Percentiles rank a stretch among this genome's conserved stretches.
phyloP scores from a whole-genome alignment of 2,797 vertebrate species.

The Melopsittacus undulatus region DNA sequence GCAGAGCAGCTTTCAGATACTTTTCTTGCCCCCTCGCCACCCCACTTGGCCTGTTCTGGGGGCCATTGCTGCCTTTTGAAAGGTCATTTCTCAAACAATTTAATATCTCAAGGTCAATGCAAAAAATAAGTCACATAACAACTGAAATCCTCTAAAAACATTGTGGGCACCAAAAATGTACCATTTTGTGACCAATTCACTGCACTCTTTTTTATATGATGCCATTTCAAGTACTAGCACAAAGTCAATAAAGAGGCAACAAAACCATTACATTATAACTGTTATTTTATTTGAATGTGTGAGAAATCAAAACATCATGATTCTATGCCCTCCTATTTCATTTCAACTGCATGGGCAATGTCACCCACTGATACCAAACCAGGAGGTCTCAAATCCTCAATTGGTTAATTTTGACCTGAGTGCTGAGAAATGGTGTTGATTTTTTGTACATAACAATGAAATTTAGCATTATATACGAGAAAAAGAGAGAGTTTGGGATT shows the following conservation, averaged over 20 bases:
- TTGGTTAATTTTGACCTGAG: background rate
- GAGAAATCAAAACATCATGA: background rate
- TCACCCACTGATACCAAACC: background rate
- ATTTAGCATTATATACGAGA: background rate
- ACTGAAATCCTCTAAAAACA: background rate
- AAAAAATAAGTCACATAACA: background rate
- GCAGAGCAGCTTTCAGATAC: background rate
- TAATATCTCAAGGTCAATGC: background rate
- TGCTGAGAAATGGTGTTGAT: background rate
- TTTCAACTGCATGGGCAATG: background rate
- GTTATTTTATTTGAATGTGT: background rate
- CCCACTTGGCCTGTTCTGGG: background rate
- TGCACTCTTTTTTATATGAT: background rate
- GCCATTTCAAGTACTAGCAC: background rate
- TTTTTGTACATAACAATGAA: background rate
- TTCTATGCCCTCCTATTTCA: accelerated
- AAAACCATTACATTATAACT: background rate
- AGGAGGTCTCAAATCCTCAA: background rate
- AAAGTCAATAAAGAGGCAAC: background rate
- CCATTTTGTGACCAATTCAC: background rate
- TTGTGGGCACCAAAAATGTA: background rate
- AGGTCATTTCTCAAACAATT: background rate
- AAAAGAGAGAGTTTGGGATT: background rate
- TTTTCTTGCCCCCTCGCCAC: background rate
- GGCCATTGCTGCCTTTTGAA: background rate